Evolutionary conservation across 2,113 vertebrate species (phyloP), one percentile per base, ranked within the genome.

Genomic region (Pelobates fuscus): DNA sequence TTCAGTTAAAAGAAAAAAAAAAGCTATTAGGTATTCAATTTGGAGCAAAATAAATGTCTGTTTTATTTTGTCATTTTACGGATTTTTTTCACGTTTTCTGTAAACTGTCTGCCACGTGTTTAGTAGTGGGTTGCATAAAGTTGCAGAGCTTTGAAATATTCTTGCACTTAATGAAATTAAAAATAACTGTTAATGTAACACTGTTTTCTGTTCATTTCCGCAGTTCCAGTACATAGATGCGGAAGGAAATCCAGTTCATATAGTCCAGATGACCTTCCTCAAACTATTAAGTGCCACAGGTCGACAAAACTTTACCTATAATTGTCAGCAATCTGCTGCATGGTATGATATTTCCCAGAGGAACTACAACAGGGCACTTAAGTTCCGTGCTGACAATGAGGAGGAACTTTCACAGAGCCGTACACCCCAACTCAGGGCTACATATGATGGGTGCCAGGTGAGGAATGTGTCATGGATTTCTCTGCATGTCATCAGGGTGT

Each of bases 201-300:
- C 30, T 32, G 4, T 32, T 32, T 32, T 32, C 11, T 59, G n/a
- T n/a, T 17, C 10, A 20, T 58, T 41, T 20, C 30, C 6, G 1
- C 58, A 98, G 96, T 95, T 98, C 83, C 92, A 90, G 70, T 98
- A 98, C 32, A 85, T 82, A 60, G 96, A 97, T 17, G 86, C 86
- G 0, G 92, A 95, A 0, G 94, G 92, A 24, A 88, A 86, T 18
- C 85, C 92, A 0, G 90, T 98, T 2, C 90, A 86, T 0, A 89
- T 95, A 57, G 92, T 97, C 0, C 96, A 98, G 76, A 77, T 98
- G 82, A 96, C 92, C 75, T 98, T 98, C 88, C 88, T 98, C 61
- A 94, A 94, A 30, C 79, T 98, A 58, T 87, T 98, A 75, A 98
- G 95, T 0, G 93, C 94, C 67, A 74, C 84, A 0, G 94, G 91